Evolutionary conservation across 1,140 invertebrate genomes (phyloP).

Genomic region (Littorina saxatilis): DNA sequence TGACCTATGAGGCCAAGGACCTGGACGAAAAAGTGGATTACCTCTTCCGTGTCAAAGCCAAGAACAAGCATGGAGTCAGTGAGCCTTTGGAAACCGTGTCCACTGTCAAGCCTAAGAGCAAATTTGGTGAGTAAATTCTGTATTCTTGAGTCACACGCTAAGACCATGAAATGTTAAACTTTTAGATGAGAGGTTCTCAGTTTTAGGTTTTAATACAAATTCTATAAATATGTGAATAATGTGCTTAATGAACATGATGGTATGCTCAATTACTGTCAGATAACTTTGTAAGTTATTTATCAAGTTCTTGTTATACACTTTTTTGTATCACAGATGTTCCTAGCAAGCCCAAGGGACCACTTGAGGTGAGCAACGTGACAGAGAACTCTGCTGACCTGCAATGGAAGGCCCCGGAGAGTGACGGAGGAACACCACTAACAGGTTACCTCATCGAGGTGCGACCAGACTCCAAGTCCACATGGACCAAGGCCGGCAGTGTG

Average conservation of each 20-base stretch:
- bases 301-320: not conserved
- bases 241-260: not conserved
- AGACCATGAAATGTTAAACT: too few relatives aligned
- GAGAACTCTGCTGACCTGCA: slow-evolving; percentile 93
- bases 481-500: slow-evolving; percentile 77
- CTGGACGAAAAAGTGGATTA: slow-evolving; percentile 78
- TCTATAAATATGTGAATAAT: not conserved
- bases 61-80: slow-evolving; percentile 97
- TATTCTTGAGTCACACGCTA: not conserved
- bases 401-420: slow-evolving; percentile 95
- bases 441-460: slow-evolving; percentile 94
- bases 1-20: slow-evolving; percentile 46
- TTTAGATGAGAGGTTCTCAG: too few relatives aligned
- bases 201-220: not conserved
- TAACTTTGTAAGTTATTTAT: not conserved
- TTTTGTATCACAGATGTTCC: slow-evolving; percentile 60
- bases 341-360: slow-evolving; percentile 78
- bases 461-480: slow-evolving; percentile 87
- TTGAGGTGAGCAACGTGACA: slow-evolving; percentile 95
- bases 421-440: slow-evolving; percentile 96
- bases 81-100: slow-evolving; percentile 92
- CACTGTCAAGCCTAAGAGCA: slow-evolving; percentile 93
- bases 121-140: slow-evolving; percentile 84
- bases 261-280: not conserved
- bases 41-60: slow-evolving; percentile 93